These are phyloP conservation scores for Leptobrachium leishanense DNA, from an alignment of 2,113 vertebrate genomes.

Conservation along the genomic window DNA sequence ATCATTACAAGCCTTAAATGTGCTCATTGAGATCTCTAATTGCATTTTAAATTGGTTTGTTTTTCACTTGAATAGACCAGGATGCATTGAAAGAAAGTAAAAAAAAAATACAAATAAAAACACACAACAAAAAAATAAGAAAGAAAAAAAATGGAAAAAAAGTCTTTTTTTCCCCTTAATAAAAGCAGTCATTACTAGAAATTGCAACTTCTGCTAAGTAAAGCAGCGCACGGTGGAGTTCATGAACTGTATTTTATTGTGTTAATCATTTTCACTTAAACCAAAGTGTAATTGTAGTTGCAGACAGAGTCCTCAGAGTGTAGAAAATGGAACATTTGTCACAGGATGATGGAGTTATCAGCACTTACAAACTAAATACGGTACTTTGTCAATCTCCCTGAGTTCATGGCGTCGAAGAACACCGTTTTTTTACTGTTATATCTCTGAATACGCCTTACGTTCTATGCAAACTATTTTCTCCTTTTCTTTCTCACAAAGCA, in stretches of 20 bases:
- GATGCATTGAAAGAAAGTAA: background rate
- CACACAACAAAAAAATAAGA: conserved; percentile 18
- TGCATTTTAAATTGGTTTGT: conserved; percentile 51
- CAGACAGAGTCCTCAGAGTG: background rate
- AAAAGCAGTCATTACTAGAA: conserved; percentile 44
- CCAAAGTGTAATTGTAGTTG: conserved; percentile 9
- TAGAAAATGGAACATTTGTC: conserved; percentile 7
- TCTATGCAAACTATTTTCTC: too few species aligned
- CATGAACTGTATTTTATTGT: conserved; percentile 14
- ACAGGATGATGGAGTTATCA: background rate
- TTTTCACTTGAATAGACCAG: conserved; percentile 40
- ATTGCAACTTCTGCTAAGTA: conserved; percentile 6
- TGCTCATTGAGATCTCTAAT: conserved; percentile 44
- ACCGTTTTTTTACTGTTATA: too few species aligned
- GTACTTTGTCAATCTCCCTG: conserved; percentile 8
- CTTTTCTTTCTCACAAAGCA: too few species aligned
- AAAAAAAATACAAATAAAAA: background rate
- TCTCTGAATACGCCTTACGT: too few species aligned
- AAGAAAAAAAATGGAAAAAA: conserved; percentile 21
- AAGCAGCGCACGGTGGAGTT: background rate
- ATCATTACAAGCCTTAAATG: conserved; percentile 47
- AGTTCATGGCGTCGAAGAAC: background rate
- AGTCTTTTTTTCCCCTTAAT: conserved; percentile 26
- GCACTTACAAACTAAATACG: conserved; percentile 5
- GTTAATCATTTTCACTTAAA: conserved; percentile 24